A percentile compares a stretch with the other conserved stretches of the same genome.
These are phyloP conservation scores for Psophia crepitans DNA, from an alignment of 2,113 vertebrate genomes.

Conservation along the genomic window DNA sequence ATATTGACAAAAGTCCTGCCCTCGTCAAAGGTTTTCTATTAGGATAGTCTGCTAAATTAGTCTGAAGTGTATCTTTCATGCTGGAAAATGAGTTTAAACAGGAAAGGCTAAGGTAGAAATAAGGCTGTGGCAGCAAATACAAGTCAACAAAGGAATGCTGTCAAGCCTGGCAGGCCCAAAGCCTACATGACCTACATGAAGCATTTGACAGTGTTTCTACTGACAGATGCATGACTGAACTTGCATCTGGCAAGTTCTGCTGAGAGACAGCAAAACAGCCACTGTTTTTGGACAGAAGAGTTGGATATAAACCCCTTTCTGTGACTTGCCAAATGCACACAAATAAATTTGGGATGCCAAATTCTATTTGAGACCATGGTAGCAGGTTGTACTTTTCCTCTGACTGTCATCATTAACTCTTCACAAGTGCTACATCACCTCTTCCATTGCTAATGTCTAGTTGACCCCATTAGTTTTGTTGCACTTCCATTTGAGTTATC, in stretches of 20 bases:
- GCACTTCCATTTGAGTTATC: neutral
- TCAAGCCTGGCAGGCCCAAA: slow-evolving; percentile 4
- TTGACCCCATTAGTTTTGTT: neutral
- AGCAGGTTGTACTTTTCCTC: slow-evolving; percentile 48
- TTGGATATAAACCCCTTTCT: slow-evolving; percentile 37
- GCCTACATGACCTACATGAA: slow-evolving; percentile 40
- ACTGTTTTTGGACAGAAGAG: neutral
- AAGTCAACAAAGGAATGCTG: slow-evolving; percentile 36
- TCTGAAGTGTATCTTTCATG: slow-evolving; percentile 47
- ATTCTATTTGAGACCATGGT: slow-evolving; percentile 28
- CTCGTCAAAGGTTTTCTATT: slow-evolving; percentile 7
- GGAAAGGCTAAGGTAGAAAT: slow-evolving; percentile 28
- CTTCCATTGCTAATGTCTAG: neutral
- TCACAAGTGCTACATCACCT: neutral
- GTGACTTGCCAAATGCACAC: slow-evolving; percentile 4
- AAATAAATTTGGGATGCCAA: neutral
- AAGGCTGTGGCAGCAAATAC: slow-evolving; percentile 48
- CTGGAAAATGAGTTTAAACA: slow-evolving; percentile 40
- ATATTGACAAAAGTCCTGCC: slow-evolving; percentile 50
- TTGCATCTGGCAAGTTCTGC: slow-evolving; percentile 8
- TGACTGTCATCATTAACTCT: neutral
- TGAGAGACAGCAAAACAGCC: neutral
- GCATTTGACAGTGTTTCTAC: slow-evolving; percentile 17
- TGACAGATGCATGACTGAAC: slow-evolving; percentile 30
- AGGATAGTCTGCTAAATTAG: slow-evolving; percentile 40